Percentiles rank a stretch among this genome's conserved stretches.
Evolutionary conservation across 2,888 invertebrate genomes (phyloP).

Genomic region (Drosophila leonis): DNA sequence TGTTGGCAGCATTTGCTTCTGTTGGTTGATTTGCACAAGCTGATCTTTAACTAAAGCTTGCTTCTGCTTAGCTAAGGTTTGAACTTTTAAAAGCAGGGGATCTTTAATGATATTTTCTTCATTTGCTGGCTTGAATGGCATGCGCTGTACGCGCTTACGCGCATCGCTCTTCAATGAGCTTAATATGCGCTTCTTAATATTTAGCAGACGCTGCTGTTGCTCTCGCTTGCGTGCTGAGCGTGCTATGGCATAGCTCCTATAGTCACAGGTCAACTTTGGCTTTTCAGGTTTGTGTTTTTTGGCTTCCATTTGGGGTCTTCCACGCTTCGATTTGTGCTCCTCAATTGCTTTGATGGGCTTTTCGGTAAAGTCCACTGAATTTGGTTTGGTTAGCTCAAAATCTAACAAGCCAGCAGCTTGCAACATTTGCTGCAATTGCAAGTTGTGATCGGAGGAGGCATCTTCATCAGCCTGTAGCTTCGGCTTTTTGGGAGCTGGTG

Average conservation of each 20-base stretch:
- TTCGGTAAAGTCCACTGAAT: background rate
- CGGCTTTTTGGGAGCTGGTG: background rate
- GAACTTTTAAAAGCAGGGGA: background rate
- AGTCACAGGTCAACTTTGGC: constrained; percentile 35
- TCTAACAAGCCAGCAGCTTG: background rate
- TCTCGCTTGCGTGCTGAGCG: constrained; percentile 51
- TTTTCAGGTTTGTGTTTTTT: constrained; percentile 8
- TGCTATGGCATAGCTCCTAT: constrained; percentile 63
- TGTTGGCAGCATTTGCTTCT: background rate
- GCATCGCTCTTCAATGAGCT: constrained; percentile 38
- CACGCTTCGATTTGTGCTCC: background rate
- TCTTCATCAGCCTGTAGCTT: background rate
- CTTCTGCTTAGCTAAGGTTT: background rate
- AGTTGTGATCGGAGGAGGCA: background rate
- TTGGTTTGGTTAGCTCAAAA: background rate
- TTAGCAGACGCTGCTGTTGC: constrained; percentile 45
- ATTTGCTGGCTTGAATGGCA: background rate
- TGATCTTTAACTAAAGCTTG: background rate
- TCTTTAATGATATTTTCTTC: background rate
- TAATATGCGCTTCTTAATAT: constrained; percentile 66
- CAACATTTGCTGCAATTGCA: constrained; percentile 8
- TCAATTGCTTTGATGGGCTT: background rate
- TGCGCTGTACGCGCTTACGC: background rate
- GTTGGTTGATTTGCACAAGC: background rate
- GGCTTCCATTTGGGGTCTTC: background rate